A percentile compares a stretch with the other conserved stretches of the same genome.
Conservation (phyloP, 2,888 invertebrate genomes). For the Papilio gigon region DNA sequence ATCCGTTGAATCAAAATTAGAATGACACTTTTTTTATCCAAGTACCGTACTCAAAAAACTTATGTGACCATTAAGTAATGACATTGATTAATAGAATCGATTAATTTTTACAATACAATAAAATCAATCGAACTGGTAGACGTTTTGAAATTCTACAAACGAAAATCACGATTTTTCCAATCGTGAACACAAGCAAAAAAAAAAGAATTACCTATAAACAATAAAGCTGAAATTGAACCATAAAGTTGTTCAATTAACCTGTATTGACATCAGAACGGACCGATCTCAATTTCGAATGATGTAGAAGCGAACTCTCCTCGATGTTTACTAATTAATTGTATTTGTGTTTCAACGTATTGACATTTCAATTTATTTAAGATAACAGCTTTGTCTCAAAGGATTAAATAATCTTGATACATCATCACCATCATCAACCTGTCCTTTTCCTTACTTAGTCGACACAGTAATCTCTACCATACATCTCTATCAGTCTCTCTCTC, state of each 20-base stretch:
- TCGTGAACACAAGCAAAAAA: background rate
- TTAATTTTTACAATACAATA: too few relatives aligned
- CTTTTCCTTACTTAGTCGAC: too few relatives aligned
- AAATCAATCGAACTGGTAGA: too few relatives aligned
- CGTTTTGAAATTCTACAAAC: background rate
- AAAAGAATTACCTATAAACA: slow-evolving; percentile 22
- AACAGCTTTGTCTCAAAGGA: background rate
- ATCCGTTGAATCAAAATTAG: too few relatives aligned
- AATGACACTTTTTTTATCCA: too few relatives aligned
- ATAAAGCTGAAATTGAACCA: slow-evolving; percentile 34
- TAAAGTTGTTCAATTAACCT: slow-evolving; percentile 40
- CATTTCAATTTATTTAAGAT: slow-evolving; percentile 26
- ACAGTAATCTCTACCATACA: too few relatives aligned
- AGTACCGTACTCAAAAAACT: too few relatives aligned
- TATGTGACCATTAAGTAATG: too few relatives aligned
- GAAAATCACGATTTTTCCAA: background rate
- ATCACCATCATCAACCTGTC: too few relatives aligned
- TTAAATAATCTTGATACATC: background rate
- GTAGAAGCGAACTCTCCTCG: slow-evolving; percentile 22
- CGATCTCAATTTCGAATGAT: slow-evolving; percentile 26
- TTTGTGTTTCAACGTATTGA: slow-evolving; percentile 31
- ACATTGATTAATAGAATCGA: too few relatives aligned
- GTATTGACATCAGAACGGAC: slow-evolving; percentile 35
- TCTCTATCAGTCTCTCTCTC: too few relatives aligned
- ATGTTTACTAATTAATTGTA: slow-evolving; percentile 34